These are phyloP conservation scores for Antheraea yamamai DNA, from an alignment of 2,888 invertebrate species.

Conservation along the genomic window DNA sequence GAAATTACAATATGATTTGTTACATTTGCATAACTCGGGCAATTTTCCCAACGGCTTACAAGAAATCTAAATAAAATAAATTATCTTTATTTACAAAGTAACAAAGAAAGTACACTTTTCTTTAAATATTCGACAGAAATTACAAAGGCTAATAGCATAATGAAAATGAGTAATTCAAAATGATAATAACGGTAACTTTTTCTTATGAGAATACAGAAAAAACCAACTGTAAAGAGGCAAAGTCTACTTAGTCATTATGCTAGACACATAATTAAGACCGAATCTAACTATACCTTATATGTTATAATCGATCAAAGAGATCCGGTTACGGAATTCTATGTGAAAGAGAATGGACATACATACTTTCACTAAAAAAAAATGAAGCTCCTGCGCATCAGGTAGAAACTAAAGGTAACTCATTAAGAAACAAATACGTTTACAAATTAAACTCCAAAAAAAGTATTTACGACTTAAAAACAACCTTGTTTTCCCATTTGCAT, in stretches of 20 bases:
- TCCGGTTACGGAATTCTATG: too few relatives aligned
- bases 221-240: background rate
- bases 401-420: background rate
- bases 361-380: too few relatives aligned
- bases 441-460: background rate
- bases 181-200: background rate
- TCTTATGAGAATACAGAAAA: background rate
- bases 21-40: background rate
- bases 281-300: too few relatives aligned
- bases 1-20: background rate
- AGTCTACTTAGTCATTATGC: too few relatives aligned
- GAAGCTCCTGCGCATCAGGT: too few relatives aligned
- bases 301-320: too few relatives aligned
- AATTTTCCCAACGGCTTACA: background rate
- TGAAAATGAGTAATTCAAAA: background rate
- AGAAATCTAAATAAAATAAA: background rate
- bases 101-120: background rate
- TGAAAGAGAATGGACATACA: too few relatives aligned
- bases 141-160: background rate
- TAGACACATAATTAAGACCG: too few relatives aligned
- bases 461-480: background rate
- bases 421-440: background rate
- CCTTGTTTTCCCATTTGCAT: background rate
- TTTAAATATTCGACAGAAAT: background rate
- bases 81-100: background rate